Conservation (phyloP, 2,113 vertebrate genomes). For the Poecilia latipinna region DNA sequence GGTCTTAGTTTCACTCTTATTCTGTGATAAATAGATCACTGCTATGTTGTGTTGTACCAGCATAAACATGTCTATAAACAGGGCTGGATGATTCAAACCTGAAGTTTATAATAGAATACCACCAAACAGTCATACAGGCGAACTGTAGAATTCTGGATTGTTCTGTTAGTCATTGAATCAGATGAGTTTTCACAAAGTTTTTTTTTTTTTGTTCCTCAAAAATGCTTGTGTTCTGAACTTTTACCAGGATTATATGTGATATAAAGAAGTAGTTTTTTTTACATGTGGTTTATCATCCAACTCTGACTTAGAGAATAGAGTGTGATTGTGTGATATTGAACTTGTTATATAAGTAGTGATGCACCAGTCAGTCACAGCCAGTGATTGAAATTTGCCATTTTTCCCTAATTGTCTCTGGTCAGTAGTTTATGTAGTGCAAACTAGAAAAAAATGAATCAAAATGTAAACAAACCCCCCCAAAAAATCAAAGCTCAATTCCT, state of each 20-base stretch:
- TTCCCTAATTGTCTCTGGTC: no score
- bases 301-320: background rate
- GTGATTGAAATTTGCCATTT: no score
- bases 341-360: background rate
- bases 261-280: no score
- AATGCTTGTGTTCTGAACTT: no score
- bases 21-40: slow-evolving; percentile 37
- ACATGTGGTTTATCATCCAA: slow-evolving; percentile 25
- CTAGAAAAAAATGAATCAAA: no score
- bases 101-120: background rate
- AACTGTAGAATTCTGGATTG: background rate
- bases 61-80: slow-evolving; percentile 25
- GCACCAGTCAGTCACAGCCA: no score
- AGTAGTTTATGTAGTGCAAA: no score
- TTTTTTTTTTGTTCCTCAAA: no score
- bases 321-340: background rate
- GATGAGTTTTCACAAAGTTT: background rate
- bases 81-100: slow-evolving; percentile 25
- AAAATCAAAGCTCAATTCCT: no score
- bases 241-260: no score
- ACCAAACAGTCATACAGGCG: background rate
- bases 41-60: slow-evolving; percentile 35
- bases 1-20: no score
- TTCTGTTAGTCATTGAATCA: background rate
- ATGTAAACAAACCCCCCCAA: no score